These are phyloP conservation scores for Neolamprologus brichardi DNA, from an alignment of 2,113 vertebrate species.

Conservation along the genomic window DNA sequence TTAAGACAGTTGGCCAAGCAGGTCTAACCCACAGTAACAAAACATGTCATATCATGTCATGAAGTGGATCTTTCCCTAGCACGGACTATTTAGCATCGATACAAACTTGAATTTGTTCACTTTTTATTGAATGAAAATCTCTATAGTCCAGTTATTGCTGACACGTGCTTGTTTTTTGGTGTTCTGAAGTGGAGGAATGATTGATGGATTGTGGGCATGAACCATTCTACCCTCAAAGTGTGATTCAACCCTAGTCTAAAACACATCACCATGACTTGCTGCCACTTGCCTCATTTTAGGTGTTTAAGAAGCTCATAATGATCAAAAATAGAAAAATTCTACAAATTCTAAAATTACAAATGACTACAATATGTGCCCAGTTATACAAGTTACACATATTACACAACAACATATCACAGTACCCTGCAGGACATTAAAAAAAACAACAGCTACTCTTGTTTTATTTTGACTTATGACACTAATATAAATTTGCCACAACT, in stretches of 20 bases:
- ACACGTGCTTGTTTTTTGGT: background rate
- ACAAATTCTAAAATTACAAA: background rate
- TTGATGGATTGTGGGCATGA: background rate
- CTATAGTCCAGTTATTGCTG: background rate
- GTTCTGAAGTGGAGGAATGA: background rate
- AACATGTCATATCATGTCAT: background rate
- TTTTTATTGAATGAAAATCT: background rate
- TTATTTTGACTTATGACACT: constrained; percentile 20
- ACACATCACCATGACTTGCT: background rate
- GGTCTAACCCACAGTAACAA: background rate
- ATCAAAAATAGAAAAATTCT: background rate
- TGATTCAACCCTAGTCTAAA: background rate
- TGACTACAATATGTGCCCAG: background rate
- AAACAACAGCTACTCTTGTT: background rate
- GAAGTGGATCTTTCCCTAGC: background rate
- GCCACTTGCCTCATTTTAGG: background rate
- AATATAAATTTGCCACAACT: constrained; percentile 40
- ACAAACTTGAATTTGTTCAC: background rate
- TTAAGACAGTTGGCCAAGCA: background rate
- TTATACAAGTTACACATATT: background rate
- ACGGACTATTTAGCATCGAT: background rate
- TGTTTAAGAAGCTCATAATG: background rate
- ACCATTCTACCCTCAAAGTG: background rate
- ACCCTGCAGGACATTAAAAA: constrained; percentile 2
- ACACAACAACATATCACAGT: background rate